A percentile compares a stretch with the other conserved stretches of the same genome.
phyloP scores from a whole-genome alignment of 2,888 invertebrate genomes.

The Andrena camellia region DNA sequence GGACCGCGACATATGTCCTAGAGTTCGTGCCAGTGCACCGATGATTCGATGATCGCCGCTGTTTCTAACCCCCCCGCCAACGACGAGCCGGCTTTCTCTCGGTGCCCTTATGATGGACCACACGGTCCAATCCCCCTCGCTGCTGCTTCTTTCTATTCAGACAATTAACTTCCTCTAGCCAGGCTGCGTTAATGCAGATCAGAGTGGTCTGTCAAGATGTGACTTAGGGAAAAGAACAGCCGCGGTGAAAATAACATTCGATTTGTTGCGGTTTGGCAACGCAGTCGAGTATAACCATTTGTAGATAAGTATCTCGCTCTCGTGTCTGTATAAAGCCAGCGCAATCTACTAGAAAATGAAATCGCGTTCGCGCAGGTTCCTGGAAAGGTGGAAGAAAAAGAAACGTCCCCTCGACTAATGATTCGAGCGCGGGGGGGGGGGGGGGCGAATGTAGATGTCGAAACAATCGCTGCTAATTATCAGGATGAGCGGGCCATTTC shows the following conservation, averaged over 20 bases:
- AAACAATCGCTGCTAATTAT: conserved; percentile 42
- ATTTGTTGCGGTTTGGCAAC: conserved; percentile 18
- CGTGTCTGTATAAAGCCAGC: background rate
- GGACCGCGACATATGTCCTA: conserved; percentile 81
- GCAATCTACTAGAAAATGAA: conserved; percentile 34
- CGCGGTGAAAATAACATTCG: conserved; percentile 1
- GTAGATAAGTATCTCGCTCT: conserved; percentile 17
- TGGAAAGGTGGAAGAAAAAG: background rate
- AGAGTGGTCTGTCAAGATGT: background rate
- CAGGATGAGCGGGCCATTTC: conserved; percentile 35
- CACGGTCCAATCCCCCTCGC: conserved; percentile 8
- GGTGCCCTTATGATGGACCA: conserved; percentile 19
- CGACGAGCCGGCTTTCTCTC: conserved; percentile 7
- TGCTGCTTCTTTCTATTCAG: background rate
- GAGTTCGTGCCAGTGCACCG: conserved; percentile 79
- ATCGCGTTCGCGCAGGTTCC: conserved; percentile 7
- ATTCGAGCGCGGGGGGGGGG: background rate
- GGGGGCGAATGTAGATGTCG: background rate
- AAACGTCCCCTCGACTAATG: background rate
- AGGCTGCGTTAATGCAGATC: conserved; percentile 30
- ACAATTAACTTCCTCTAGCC: conserved; percentile 22
- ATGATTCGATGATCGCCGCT: conserved; percentile 80
- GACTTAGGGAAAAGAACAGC: background rate
- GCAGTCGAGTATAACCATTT: conserved; percentile 14
- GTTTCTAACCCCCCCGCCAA: conserved; percentile 55